Evolutionary conservation across 2,797 vertebrate species (phyloP).

Genomic region (Psittacula echo): DNA sequence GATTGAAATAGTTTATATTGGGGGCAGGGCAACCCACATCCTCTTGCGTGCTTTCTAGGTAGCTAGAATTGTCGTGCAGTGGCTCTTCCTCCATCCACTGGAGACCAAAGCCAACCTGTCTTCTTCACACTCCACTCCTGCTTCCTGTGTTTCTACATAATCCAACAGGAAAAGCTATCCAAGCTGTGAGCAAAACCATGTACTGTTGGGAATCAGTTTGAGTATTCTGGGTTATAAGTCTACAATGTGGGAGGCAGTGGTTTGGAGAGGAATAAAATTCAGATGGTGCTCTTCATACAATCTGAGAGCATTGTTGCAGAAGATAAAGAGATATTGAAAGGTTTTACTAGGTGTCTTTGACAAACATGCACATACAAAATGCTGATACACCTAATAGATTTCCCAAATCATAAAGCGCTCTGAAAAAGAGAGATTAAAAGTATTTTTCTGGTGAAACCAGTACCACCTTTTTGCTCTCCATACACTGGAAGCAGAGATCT

Average conservation of each 20-base stretch:
- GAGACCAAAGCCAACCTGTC: not conserved
- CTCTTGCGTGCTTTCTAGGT: not conserved
- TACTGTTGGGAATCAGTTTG: not conserved
- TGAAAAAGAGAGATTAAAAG: not conserved
- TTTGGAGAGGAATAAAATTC: not conserved
- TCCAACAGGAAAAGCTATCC: conserved; percentile 22
- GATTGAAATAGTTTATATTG: not conserved
- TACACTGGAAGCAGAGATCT: not conserved
- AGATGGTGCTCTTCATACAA: not conserved
- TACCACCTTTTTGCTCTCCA: not conserved
- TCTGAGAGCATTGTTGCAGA: not conserved
- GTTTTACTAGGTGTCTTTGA: not conserved
- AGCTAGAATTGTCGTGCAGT: not conserved
- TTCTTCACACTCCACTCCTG: not conserved
- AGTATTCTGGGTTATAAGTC: not conserved
- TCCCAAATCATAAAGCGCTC: not conserved
- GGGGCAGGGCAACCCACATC: not conserved
- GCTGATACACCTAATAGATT: not conserved
- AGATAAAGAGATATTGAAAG: not conserved
- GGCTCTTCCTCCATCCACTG: not conserved
- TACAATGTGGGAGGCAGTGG: not conserved
- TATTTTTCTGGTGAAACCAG: not conserved
- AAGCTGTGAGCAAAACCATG: not conserved
- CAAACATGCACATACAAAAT: not conserved
- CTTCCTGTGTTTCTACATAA: conserved; percentile 31